Conservation (phyloP, 2,113 vertebrate species). For the Puffinus mauretanicus region DNA sequence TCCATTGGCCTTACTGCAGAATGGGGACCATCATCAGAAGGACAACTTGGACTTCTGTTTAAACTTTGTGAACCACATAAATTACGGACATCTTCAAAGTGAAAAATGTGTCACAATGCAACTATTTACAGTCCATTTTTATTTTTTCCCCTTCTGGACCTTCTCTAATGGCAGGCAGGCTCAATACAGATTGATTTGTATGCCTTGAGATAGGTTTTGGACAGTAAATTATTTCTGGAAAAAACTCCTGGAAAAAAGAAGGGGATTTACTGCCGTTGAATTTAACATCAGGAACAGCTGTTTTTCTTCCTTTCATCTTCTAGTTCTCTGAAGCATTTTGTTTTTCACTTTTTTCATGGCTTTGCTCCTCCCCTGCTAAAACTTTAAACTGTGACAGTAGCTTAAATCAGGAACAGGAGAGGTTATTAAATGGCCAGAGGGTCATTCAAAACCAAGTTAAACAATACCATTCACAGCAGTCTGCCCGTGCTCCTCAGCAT, state of each 20-base stretch:
- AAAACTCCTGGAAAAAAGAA: not conserved
- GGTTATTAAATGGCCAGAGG: not conserved
- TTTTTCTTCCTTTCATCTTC: not conserved
- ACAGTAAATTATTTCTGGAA: constrained; percentile 13
- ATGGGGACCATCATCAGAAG: not conserved
- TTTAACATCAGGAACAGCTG: not conserved
- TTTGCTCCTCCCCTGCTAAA: not conserved
- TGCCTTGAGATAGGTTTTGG: not conserved
- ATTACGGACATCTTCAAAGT: not conserved
- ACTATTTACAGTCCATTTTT: not conserved
- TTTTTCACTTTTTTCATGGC: not conserved
- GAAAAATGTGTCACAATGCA: not conserved
- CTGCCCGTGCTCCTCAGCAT: not conserved
- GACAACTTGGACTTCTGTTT: not conserved
- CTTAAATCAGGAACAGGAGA: not conserved
- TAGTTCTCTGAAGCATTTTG: not conserved
- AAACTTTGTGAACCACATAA: not conserved
- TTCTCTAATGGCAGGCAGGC: not conserved
- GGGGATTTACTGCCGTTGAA: not conserved
- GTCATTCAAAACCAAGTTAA: not conserved
- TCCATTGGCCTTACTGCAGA: not conserved
- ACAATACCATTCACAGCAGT: not conserved
- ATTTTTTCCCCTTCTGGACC: not conserved
- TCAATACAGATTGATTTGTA: constrained; percentile 15
- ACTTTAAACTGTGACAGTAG: not conserved